Base-by-base conservation (phyloP, 2,888 invertebrate species). In the Eupithecia tripunctaria region DNA sequence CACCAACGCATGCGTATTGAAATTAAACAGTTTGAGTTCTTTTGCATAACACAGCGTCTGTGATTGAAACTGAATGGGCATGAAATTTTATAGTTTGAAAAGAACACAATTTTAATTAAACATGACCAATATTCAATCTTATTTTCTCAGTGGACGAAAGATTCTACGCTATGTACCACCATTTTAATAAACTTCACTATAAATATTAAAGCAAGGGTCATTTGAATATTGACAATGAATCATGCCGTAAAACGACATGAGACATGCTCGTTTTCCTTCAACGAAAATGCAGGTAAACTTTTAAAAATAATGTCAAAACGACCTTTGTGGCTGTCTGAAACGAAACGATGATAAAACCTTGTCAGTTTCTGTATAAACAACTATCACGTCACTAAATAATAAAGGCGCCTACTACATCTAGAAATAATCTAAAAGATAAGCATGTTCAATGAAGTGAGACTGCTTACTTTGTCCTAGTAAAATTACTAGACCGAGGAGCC, bases 401-500 rank as follows among this genome's bases (percentile, higher is more conserved):
- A 63, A 63, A 32, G 14, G 36, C 29, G 69, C 47, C 66, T 72
- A 70, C 66, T 69, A 65, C 36, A 69, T 66, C 64, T 73, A 56
- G 62, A 72, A 69, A 70, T 73, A 76, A 71, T 51, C 51, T 59
- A 72, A 75, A 70, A 67, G 71, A 75, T 76, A 75, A 75, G 56
- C 38, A 69, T 71, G 27, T 47, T 67, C 71, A 74, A 76, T 78
- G 73, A 76, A 71, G 76, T 65, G 70, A 62, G 70, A 73, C 73
- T 27, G 36, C 59, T 32, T 59, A 69, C 68, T 76, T 77, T 74
- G 73, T 74, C 27, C 59, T 47, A 32, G 64, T 77, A 77, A 67
- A 73, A 66, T 77, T 74, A 78, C 76, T 79, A 79, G 78, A 80
- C 76, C 80, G 76, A 70, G 63, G 25, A 77, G 73, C 25, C 25